Conservation (phyloP, 2,113 vertebrate genomes). For the Gulo gulo region DNA sequence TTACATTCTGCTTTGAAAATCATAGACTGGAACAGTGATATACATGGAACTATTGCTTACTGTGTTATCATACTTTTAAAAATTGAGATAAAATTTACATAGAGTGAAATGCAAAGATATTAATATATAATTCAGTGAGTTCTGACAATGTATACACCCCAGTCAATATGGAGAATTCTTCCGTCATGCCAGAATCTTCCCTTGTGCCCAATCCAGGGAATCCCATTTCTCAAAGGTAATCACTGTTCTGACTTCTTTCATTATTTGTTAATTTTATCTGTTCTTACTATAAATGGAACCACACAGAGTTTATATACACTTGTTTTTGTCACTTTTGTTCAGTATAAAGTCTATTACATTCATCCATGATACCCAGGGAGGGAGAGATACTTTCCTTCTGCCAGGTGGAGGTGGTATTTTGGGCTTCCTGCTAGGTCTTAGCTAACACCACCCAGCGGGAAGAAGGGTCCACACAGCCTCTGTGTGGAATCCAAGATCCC, state of each 20-base stretch:
- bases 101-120: not conserved
- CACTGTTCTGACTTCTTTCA: not conserved
- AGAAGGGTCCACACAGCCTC: not conserved
- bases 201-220: not conserved
- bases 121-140: not conserved
- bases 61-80: not conserved
- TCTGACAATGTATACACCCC: not conserved
- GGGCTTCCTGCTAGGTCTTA: not conserved
- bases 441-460: not conserved
- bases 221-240: not conserved
- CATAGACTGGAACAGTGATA: not conserved
- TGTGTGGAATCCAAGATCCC: not conserved
- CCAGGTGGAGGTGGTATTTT: not conserved
- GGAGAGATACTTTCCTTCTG: not conserved
- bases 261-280: not conserved
- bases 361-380: not conserved
- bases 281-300: not conserved
- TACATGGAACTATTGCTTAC: not conserved
- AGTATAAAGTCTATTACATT: not conserved
- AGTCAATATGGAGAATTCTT: not conserved
- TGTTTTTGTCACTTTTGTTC: not conserved
- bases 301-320: not conserved
- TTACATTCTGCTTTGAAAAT: constrained; percentile 6
- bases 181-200: not conserved
- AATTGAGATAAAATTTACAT: not conserved